Conservation (phyloP, 2,113 vertebrate genomes). For the Carollia perspicillata region DNA sequence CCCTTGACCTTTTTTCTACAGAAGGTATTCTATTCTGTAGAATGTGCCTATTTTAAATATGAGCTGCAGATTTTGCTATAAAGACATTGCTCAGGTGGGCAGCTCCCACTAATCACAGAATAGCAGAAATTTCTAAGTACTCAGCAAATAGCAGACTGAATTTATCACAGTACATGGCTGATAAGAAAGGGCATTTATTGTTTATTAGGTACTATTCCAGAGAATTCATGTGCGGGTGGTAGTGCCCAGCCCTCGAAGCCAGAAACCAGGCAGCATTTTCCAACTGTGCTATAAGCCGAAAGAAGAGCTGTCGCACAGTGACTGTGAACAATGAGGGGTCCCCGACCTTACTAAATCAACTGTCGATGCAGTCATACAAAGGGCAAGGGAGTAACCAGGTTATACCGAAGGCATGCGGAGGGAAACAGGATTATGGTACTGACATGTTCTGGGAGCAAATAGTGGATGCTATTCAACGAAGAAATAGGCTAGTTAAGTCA, state of each 20-base stretch:
- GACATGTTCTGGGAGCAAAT: constrained; percentile 29
- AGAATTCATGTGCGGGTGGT: constrained; percentile 48
- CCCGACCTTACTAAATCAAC: constrained; percentile 65
- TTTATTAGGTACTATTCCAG: constrained; percentile 60
- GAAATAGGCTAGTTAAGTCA: not conserved
- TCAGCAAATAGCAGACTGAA: constrained; percentile 58
- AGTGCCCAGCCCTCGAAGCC: not conserved
- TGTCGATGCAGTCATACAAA: not conserved
- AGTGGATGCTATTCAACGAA: constrained; percentile 24
- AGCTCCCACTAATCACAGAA: constrained; percentile 47
- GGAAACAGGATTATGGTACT: constrained; percentile 16
- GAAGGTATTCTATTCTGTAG: too few relatives aligned
- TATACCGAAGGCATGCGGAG: constrained; percentile 19
- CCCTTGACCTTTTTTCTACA: too few relatives aligned
- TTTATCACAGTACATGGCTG: constrained; percentile 55
- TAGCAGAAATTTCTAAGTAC: constrained; percentile 37
- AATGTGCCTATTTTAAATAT: not conserved
- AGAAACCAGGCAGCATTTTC: constrained; percentile 63
- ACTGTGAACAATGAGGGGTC: constrained; percentile 44
- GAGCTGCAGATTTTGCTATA: not conserved
- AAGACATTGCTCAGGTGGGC: constrained; percentile 41
- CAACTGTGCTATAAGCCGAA: constrained; percentile 35
- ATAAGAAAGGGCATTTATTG: constrained; percentile 67
- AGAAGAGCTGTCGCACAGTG: constrained; percentile 53
- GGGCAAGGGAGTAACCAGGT: constrained; percentile 49